These are phyloP conservation scores for Rhynchonycteris naso DNA, from an alignment of 2,797 vertebrate genomes.

Conservation along the genomic window DNA sequence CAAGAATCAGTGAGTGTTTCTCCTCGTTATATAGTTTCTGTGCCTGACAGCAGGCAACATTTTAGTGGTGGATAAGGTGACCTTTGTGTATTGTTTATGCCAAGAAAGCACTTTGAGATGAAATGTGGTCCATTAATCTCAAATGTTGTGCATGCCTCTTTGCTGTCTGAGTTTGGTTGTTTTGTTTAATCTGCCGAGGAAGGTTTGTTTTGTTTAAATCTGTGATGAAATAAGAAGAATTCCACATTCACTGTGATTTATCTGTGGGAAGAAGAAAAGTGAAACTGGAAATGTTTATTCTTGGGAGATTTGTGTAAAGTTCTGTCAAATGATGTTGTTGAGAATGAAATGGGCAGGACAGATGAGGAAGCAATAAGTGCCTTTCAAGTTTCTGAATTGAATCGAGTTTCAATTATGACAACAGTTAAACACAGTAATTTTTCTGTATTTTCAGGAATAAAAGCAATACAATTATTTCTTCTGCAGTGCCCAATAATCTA, in stretches of 20 bases:
- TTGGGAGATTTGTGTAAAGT: slow-evolving; percentile 65
- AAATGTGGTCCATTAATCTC: slow-evolving; percentile 63
- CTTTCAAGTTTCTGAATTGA: slow-evolving; percentile 61
- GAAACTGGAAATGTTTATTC: slow-evolving; percentile 71
- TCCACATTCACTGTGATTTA: slow-evolving; percentile 69
- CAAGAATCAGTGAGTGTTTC: slow-evolving; percentile 40
- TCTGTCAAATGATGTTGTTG: slow-evolving; percentile 55
- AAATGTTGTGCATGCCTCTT: neutral
- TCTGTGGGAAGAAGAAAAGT: slow-evolving; percentile 67
- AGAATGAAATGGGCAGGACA: slow-evolving; percentile 62
- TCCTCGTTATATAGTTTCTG: neutral
- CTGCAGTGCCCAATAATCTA: neutral
- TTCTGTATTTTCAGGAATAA: slow-evolving; percentile 42
- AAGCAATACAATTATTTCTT: slow-evolving; percentile 43
- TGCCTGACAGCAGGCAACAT: slow-evolving; percentile 17
- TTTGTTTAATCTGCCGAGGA: slow-evolving; percentile 70
- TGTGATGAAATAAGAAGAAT: slow-evolving; percentile 71
- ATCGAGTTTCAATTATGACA: slow-evolving; percentile 60
- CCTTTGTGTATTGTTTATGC: slow-evolving; percentile 51
- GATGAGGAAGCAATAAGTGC: neutral
- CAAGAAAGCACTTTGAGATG: slow-evolving; percentile 62
- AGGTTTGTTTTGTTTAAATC: slow-evolving; percentile 52
- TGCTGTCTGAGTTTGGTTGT: slow-evolving; percentile 40
- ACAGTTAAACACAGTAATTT: slow-evolving; percentile 53
- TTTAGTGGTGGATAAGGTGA: slow-evolving; percentile 60